phyloP scores from a whole-genome alignment of 1,140 invertebrate genomes.

The Sycophaga agraensis region DNA sequence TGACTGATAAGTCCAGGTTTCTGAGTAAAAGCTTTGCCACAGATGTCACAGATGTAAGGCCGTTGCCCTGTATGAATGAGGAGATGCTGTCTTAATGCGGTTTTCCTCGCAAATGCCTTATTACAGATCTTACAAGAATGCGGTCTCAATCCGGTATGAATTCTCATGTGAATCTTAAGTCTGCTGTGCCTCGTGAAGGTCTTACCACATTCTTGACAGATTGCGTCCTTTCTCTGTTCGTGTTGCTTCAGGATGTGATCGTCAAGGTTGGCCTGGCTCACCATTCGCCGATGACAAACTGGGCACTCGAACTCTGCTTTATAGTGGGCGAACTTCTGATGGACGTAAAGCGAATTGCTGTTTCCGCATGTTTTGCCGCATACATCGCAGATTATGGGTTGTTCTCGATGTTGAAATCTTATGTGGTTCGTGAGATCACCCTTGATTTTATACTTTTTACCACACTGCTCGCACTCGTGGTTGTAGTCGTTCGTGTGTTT shows the following conservation, averaged over 20 bases:
- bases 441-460: conserved; percentile 60
- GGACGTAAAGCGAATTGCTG: conserved; percentile 54
- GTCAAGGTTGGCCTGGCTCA: conserved; percentile 52
- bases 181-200: conserved; percentile 61
- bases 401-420: conserved; percentile 63
- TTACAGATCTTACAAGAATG: conserved; percentile 65
- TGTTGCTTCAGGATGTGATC: conserved; percentile 58
- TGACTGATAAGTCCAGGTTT: conserved; percentile 67
- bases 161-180: conserved; percentile 64
- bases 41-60: conserved; percentile 80
- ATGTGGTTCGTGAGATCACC: conserved; percentile 67
- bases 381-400: conserved; percentile 68
- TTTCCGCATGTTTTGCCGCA: conserved; percentile 64
- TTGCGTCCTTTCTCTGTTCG: conserved; percentile 51
- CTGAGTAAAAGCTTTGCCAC: conserved; percentile 74
- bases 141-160: conserved; percentile 64
- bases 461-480: conserved; percentile 59
- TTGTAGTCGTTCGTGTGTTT: conserved; percentile 54
- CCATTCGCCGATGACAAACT: conserved; percentile 53
- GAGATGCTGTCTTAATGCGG: conserved; percentile 64
- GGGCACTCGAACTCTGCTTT: conserved; percentile 54
- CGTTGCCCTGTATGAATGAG: conserved; percentile 80
- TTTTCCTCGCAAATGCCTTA: conserved; percentile 58
- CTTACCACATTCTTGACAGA: conserved; percentile 64
- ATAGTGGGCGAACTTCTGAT: conserved; percentile 56